Conservation (phyloP, 2,113 vertebrate species). For the Dromas ardeola region DNA sequence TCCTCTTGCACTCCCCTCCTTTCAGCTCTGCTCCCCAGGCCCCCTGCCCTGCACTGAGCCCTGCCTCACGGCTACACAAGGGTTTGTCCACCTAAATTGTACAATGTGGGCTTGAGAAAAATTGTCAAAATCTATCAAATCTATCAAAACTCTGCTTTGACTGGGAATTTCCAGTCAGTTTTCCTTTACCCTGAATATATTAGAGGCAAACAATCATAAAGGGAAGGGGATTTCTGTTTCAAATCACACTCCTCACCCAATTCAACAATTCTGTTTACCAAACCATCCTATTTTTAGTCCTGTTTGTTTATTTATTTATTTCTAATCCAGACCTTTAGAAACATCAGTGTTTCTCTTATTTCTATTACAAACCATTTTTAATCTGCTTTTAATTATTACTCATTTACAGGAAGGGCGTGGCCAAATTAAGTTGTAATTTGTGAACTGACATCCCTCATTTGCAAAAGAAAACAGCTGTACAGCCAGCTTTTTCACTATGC, state of each 20-base stretch:
- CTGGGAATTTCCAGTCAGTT: neutral
- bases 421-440: neutral
- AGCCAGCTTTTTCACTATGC: neutral
- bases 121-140: too few relatives aligned
- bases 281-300: neutral
- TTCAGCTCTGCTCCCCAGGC: neutral
- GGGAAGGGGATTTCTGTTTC: neutral
- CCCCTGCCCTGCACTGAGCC: neutral
- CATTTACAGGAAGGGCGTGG: neutral
- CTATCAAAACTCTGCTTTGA: neutral
- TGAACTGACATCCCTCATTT: neutral
- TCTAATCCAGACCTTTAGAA: neutral
- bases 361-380: neutral
- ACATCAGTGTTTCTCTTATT: neutral
- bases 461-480: neutral
- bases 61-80: neutral
- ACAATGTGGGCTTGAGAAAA: neutral
- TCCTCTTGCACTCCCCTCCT: neutral
- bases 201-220: neutral
- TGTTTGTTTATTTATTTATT: neutral
- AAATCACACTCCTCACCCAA: neutral
- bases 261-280: neutral
- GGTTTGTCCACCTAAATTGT: neutral
- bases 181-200: neutral
- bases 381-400: neutral